Evolutionary conservation across 2,113 vertebrate genomes (phyloP), one percentile per base, ranked within the genome.

Genomic region (Alligator sinensis): DNA sequence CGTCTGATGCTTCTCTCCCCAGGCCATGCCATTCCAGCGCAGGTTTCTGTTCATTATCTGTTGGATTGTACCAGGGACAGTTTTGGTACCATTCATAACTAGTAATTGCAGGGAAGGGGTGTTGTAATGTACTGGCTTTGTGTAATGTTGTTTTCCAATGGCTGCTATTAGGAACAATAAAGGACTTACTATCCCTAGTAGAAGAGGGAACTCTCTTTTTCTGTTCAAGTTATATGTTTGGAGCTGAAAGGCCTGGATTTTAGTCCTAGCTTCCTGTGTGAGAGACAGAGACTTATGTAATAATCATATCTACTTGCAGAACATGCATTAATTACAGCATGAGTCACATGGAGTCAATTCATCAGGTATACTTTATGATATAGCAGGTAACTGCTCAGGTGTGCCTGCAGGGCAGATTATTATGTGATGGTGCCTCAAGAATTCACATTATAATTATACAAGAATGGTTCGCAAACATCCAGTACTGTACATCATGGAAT

Each of bases 401-500:
- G 22, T 38, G 19, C 30, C 30, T 38, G 21, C 19, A 72, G 68
- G 34, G 19, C 68, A 72, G 11, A 34, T 38, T 72, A 72, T 38
- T 38, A 72, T 72, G 70, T 72, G 70, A 38, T 19, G 5, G 70
- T 38, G 19, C 34, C 70, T 34, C 19, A 47, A 21, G 70, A 38
- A 47, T 24, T 47, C 70, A 72, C 70, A 38, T 72, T 47, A 34
- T 24, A 72, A 72, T 24, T 72, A 47, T 72, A 16, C 57, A 28
- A 15, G 13, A 76, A n/a, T 76, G 66, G n/a, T 62, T 11, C 75
- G 28, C 55, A 62, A 28, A 38, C 61, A 80, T 28, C 30, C 21
- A 58, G 24, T 60, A 9, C 55, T 0, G 0, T 58, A 7, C n/a
- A 2, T 10, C 55, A 12, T 0, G 1, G 38, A 9, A 57, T 14